Percentiles rank a stretch among this genome's conserved stretches.
These are phyloP conservation scores for Thinocorus orbignyianus DNA, from an alignment of 2,113 vertebrate genomes.

Conservation along the genomic window DNA sequence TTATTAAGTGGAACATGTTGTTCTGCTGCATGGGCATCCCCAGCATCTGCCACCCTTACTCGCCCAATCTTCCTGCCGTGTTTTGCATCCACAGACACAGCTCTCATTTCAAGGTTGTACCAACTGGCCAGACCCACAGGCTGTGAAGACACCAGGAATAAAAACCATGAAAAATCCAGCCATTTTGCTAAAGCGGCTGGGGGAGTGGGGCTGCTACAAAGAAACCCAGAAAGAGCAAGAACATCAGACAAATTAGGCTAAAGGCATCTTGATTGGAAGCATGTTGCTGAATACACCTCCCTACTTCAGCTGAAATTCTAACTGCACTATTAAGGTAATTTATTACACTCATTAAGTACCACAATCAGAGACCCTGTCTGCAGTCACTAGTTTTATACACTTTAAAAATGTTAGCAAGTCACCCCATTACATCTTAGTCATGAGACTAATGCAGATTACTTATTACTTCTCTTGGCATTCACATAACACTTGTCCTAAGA, in stretches of 20 bases:
- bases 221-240: neutral
- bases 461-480: slow-evolving; percentile 63
- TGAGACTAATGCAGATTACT: slow-evolving; percentile 63
- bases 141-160: neutral
- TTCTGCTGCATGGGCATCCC: neutral
- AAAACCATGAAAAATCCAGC: neutral
- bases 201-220: neutral
- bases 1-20: neutral
- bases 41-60: slow-evolving; percentile 3
- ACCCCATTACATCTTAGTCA: slow-evolving; percentile 59
- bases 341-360: slow-evolving; percentile 59
- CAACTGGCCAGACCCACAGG: neutral
- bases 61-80: neutral
- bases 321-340: slow-evolving; percentile 38
- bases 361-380: slow-evolving; percentile 28
- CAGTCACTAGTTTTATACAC: slow-evolving; percentile 33
- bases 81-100: neutral
- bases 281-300: slow-evolving; percentile 45
- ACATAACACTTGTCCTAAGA: slow-evolving; percentile 41
- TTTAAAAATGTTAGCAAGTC: slow-evolving; percentile 50
- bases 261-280: slow-evolving; percentile 54
- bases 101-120: neutral
- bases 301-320: slow-evolving; percentile 15
- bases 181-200: neutral
- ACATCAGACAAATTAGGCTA: slow-evolving; percentile 8